Evolutionary conservation across 2,888 invertebrate genomes (phyloP).

Genomic region (Euproctis similis): DNA sequence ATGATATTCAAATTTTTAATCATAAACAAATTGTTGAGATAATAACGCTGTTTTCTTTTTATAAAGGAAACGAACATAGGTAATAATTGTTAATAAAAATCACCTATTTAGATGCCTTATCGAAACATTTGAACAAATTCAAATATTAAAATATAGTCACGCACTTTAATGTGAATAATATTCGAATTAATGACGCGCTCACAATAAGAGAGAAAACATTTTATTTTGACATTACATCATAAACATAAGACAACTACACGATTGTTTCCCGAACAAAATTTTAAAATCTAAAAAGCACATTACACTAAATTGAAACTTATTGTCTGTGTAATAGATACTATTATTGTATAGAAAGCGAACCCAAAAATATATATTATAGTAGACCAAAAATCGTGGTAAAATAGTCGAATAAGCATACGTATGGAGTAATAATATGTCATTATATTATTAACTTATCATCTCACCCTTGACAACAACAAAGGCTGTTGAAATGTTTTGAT

Average conservation of each 20-base stretch:
- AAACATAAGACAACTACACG: slow-evolving; percentile 58
- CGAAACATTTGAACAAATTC: slow-evolving; percentile 35
- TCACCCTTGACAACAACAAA: slow-evolving; percentile 75
- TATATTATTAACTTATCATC: slow-evolving; percentile 74
- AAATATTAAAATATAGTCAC: slow-evolving; percentile 43
- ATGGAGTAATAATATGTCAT: slow-evolving; percentile 67
- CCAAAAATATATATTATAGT: slow-evolving; percentile 34
- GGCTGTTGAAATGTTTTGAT: slow-evolving; percentile 68
- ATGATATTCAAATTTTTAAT: too few species aligned
- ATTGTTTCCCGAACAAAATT: slow-evolving; percentile 43
- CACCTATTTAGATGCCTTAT: slow-evolving; percentile 41
- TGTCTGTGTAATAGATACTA: slow-evolving; percentile 9
- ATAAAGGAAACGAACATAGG: slow-evolving; percentile 11
- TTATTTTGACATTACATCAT: slow-evolving; percentile 65
- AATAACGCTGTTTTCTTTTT: too few species aligned
- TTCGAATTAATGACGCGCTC: slow-evolving; percentile 59
- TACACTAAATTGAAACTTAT: slow-evolving; percentile 23
- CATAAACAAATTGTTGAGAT: too few species aligned
- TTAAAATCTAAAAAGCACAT: slow-evolving; percentile 6
- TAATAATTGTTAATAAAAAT: slow-evolving; percentile 26
- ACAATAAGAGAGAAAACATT: slow-evolving; percentile 56
- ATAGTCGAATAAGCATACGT: slow-evolving; percentile 52
- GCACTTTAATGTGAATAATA: slow-evolving; percentile 58
- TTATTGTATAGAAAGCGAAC: slow-evolving; percentile 7
- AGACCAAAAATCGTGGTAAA: slow-evolving; percentile 39